These are phyloP conservation scores for Oryzias dopingdopingensis DNA, from an alignment of 2,797 vertebrate species.

Conservation along the genomic window DNA sequence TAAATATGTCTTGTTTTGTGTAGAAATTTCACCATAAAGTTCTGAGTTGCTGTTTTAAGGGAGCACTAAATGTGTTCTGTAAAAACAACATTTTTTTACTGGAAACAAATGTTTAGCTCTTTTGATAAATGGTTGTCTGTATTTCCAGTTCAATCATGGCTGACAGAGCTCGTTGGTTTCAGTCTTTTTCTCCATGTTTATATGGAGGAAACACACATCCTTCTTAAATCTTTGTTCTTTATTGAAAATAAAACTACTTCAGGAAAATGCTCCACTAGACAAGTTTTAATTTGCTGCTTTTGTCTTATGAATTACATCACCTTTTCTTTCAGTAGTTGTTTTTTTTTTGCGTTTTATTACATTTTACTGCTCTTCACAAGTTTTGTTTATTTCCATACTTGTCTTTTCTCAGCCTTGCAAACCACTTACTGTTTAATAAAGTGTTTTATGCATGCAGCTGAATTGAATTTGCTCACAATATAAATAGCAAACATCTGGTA, in stretches of 20 bases:
- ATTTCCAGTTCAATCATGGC: too few relatives aligned
- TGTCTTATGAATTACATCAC: neutral
- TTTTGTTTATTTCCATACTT: neutral
- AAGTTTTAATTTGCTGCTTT: neutral
- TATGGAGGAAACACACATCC: conserved; percentile 7
- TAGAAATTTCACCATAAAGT: too few relatives aligned
- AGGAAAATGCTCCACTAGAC: neutral
- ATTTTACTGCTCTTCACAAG: neutral
- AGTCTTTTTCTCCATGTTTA: neutral
- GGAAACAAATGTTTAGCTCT: too few relatives aligned
- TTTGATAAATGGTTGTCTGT: too few relatives aligned
- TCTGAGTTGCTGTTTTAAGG: too few relatives aligned
- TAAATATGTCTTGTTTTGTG: too few relatives aligned
- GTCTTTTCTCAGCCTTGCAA: neutral
- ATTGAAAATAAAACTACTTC: neutral
- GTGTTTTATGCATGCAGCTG: neutral
- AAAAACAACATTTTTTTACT: too few relatives aligned
- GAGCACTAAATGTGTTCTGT: too few relatives aligned
- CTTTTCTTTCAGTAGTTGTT: too few relatives aligned
- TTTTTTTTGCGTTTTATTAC: too few relatives aligned
- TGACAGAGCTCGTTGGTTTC: too few relatives aligned
- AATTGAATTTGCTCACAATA: neutral
- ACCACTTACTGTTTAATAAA: neutral
- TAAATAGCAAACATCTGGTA: neutral
- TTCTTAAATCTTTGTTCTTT: neutral